Percentiles rank a stretch among this genome's conserved stretches.
Evolutionary conservation across 1,140 invertebrate genomes (phyloP).

Genomic region (Mactra quadrangularis): DNA sequence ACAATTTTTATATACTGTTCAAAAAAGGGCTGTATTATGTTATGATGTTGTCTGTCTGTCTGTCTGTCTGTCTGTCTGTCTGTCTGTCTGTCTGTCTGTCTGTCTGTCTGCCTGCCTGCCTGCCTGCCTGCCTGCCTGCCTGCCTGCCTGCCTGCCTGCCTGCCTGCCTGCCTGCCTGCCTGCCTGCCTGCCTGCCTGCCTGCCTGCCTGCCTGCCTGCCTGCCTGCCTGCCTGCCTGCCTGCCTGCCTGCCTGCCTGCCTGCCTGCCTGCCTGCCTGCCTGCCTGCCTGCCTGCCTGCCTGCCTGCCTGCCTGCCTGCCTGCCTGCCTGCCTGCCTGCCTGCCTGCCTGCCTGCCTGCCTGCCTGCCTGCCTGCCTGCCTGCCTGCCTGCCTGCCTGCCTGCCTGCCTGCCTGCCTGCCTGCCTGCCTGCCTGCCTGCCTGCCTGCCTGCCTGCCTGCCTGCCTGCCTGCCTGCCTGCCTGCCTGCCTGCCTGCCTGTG

Average conservation of each 20-base stretch:
- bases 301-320: conserved; percentile 19
- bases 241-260: conserved; percentile 16
- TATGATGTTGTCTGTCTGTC: not conserved
- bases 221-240: conserved; percentile 2
- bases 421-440: no score
- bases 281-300: not conserved
- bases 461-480: conserved; percentile 5
- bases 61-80: conserved; percentile 16
- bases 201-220: conserved; percentile 2
- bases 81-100: conserved; percentile 18
- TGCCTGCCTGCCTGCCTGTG: not conserved
- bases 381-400: conserved; percentile 9
- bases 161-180: conserved; percentile 41
- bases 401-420: conserved; percentile 4
- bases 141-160: not conserved
- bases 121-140: conserved; percentile 17
- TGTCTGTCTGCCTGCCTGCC: no score
- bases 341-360: not conserved
- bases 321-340: conserved; percentile 14
- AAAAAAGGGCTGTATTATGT: no score
- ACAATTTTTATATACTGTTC: no score
- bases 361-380: conserved; percentile 9
- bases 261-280: conserved; percentile 37
- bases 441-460: not conserved
- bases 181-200: conserved; percentile 20